Percentiles rank a stretch among this genome's conserved stretches.
These are phyloP conservation scores for Varecia variegata DNA, from an alignment of 2,797 vertebrate genomes.

Conservation along the genomic window DNA sequence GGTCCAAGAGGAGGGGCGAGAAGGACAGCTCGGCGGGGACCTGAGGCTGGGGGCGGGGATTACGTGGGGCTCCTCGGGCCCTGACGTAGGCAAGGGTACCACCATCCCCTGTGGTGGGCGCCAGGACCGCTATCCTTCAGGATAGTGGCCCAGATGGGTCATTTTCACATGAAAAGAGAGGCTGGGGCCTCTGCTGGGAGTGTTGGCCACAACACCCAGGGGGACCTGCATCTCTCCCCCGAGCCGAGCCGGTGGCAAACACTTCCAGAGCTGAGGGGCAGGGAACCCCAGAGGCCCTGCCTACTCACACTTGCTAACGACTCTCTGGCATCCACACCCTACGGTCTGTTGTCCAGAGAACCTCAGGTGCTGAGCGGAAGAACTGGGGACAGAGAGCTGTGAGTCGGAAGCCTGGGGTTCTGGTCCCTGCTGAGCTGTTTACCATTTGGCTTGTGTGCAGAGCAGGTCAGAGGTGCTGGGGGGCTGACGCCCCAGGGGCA, in stretches of 20 bases:
- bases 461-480: not conserved
- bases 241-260: not conserved
- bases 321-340: not conserved
- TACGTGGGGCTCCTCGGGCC: not conserved
- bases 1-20: not conserved
- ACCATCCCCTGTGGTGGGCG: not conserved
- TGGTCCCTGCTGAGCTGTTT: not conserved
- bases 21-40: too few species aligned
- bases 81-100: not conserved
- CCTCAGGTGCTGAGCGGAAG: not conserved
- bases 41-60: not conserved
- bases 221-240: not conserved
- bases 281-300: not conserved
- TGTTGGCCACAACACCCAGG: accelerated
- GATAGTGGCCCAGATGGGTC: not conserved
- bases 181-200: not conserved
- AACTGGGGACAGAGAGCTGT: not conserved
- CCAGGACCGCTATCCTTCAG: not conserved
- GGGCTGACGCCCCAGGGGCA: not conserved
- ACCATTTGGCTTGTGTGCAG: not conserved
- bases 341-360: not conserved
- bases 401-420: not conserved
- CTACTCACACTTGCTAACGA: not conserved
- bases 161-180: not conserved
- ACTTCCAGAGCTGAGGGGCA: not conserved